Evolutionary conservation across 2,888 invertebrate species (phyloP).

Genomic region (Troglohyphantes excavatus): DNA sequence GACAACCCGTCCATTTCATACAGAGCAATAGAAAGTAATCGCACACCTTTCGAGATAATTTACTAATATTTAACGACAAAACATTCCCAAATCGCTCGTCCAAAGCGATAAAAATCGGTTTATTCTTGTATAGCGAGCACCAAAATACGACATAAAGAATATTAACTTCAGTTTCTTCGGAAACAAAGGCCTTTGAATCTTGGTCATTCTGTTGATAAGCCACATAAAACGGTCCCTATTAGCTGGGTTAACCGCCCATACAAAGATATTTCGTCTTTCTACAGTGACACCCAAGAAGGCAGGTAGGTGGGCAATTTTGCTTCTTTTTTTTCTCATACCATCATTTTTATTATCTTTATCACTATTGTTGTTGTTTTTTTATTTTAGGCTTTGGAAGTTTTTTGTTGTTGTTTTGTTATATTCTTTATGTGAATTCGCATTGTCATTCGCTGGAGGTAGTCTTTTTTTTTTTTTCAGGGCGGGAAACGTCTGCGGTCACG

Average conservation of each 20-base stretch:
- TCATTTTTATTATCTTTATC: conserved; percentile 39
- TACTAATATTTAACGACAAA: neutral
- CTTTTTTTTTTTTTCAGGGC: conserved; percentile 34
- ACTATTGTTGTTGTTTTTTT: conserved; percentile 28
- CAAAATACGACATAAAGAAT: conserved; percentile 35
- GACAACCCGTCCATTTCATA: too few relatives aligned
- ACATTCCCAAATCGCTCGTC: conserved; percentile 2
- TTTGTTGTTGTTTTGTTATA: neutral
- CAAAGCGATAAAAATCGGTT: conserved; percentile 45
- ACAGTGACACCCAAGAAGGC: conserved; percentile 33
- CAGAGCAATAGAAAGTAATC: neutral
- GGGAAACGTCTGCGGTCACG: conserved; percentile 73
- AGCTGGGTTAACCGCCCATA: conserved; percentile 54
- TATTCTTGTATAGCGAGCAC: conserved; percentile 7
- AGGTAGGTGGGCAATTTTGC: neutral
- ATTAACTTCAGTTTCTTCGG: conserved; percentile 9
- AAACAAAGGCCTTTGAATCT: conserved; percentile 41
- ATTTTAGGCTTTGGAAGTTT: neutral
- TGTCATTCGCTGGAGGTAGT: conserved; percentile 62
- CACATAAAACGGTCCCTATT: conserved; percentile 38
- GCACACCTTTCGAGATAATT: neutral
- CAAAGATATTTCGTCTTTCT: conserved; percentile 31
- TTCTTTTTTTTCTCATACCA: neutral
- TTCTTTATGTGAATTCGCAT: conserved; percentile 43
- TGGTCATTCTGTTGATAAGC: conserved; percentile 21